phyloP scores from a whole-genome alignment of 2,888 invertebrate species.

The Oscheius sp. region DNA sequence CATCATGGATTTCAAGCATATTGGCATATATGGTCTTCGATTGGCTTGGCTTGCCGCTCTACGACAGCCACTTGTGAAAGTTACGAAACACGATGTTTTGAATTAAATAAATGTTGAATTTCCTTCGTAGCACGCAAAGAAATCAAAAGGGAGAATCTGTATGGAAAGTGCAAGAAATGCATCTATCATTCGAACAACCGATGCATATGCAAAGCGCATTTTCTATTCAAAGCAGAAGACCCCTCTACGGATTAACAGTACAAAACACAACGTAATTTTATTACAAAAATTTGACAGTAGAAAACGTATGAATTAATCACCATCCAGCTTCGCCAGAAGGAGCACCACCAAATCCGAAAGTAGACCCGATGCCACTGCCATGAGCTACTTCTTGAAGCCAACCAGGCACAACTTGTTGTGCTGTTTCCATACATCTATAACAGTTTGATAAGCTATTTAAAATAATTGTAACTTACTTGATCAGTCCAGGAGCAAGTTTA shows the following conservation, averaged over 20 bases:
- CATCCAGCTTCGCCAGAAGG: background rate
- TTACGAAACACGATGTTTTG: too few species aligned
- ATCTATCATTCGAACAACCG: too few species aligned
- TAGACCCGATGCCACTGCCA: background rate
- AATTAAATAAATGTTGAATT: too few species aligned
- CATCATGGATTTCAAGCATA: too few species aligned
- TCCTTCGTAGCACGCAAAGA: too few species aligned
- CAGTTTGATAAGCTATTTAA: too few species aligned
- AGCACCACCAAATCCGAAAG: background rate
- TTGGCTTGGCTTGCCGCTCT: too few species aligned
- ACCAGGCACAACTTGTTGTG: slow-evolving; percentile 84
- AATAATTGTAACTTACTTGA: slow-evolving; percentile 15
- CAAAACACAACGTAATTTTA: slow-evolving; percentile 4
- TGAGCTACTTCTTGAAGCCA: slow-evolving; percentile 77
- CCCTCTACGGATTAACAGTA: background rate
- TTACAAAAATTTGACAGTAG: background rate
- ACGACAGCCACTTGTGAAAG: too few species aligned
- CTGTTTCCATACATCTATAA: slow-evolving; percentile 79
- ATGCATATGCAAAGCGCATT: too few species aligned
- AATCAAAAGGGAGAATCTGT: too few species aligned
- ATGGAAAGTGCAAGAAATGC: too few species aligned
- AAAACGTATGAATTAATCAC: background rate
- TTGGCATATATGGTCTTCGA: too few species aligned
- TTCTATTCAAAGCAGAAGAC: background rate
- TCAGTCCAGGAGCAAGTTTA: slow-evolving; percentile 76